phyloP scores from a whole-genome alignment of 2,113 vertebrate genomes.

The Psilopogon haemacephalus region DNA sequence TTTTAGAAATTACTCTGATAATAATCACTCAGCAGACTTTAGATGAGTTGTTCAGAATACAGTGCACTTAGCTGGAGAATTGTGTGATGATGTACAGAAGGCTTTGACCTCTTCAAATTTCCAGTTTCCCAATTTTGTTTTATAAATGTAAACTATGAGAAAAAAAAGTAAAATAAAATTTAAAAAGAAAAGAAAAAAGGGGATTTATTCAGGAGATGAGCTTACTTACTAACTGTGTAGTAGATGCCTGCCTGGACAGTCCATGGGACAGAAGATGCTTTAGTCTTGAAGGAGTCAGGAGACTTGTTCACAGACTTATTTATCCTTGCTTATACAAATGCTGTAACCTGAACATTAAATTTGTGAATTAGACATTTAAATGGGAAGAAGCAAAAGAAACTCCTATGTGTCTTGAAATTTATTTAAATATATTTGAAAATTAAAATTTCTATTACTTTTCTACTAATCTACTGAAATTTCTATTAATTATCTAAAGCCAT shows the following conservation, averaged over 20 bases:
- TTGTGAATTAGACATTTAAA: background rate
- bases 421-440: background rate
- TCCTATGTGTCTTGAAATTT: background rate
- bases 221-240: background rate
- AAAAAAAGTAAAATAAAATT: background rate
- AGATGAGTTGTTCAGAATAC: background rate
- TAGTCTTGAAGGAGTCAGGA: background rate
- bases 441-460: background rate
- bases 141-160: background rate
- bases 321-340: background rate
- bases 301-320: background rate
- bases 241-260: background rate
- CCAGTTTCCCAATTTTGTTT: background rate
- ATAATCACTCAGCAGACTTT: background rate
- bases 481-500: background rate
- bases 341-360: background rate
- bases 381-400: background rate
- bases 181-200: background rate
- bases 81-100: background rate
- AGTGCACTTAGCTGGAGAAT: background rate
- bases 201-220: background rate
- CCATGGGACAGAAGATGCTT: background rate
- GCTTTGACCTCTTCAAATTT: background rate
- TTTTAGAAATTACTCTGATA: constrained; percentile 42
- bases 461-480: too few relatives aligned